Evolutionary conservation across 1,140 invertebrate genomes (phyloP).

Genomic region (Thaumatotibia leucotreta): DNA sequence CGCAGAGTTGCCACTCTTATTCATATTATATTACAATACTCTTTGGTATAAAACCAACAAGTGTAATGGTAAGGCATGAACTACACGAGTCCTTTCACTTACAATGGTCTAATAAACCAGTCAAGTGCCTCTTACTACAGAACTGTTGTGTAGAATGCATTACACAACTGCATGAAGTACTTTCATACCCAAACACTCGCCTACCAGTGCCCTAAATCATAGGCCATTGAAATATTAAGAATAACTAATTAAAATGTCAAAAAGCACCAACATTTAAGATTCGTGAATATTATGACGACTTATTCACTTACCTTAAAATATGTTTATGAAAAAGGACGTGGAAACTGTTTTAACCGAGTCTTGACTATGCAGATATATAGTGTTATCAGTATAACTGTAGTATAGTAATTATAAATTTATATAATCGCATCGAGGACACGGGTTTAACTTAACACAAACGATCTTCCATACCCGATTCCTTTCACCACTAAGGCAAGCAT

Average conservation of each 20-base stretch:
- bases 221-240: neutral
- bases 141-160: neutral
- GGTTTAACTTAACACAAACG: neutral
- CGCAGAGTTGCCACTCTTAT: too few species aligned
- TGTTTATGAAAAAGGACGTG: neutral
- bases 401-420: constrained; percentile 5
- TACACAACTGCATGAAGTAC: neutral
- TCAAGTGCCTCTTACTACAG: neutral
- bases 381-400: neutral
- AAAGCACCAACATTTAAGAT: neutral
- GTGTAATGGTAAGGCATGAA: neutral
- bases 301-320: neutral
- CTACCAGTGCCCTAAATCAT: neutral
- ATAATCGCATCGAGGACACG: neutral
- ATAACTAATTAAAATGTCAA: neutral
- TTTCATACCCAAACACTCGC: neutral
- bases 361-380: neutral
- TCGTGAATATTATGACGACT: neutral
- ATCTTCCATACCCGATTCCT: neutral
- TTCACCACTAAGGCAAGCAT: constrained; percentile 6
- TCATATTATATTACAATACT: too few species aligned
- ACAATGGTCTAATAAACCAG: neutral
- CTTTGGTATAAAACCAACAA: too few species aligned
- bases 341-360: neutral
- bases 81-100: neutral